Conservation (phyloP, 2,888 invertebrate species). For the Crioceris asparagi region DNA sequence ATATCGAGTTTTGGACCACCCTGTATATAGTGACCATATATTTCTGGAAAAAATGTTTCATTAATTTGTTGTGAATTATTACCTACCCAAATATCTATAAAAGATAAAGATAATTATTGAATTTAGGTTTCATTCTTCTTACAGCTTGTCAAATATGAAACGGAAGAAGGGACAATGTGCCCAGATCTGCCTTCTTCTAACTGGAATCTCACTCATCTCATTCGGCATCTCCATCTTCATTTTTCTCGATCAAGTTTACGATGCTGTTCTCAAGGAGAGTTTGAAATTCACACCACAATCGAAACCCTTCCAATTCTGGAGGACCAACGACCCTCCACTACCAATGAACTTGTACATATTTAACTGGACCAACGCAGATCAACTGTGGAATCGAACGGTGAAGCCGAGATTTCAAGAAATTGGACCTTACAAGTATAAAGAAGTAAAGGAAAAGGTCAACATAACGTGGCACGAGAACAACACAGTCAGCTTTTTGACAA, state of each 20-base stretch:
- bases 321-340: conserved; percentile 31
- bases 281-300: conserved; percentile 25
- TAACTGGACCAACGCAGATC: conserved; percentile 40
- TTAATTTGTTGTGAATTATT: no score
- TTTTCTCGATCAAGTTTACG: conserved; percentile 28
- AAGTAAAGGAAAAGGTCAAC: conserved; percentile 59
- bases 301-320: conserved; percentile 30
- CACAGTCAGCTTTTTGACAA: conserved; percentile 60
- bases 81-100: no score
- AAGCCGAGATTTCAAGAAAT: conserved; percentile 47
- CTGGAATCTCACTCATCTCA: conserved; percentile 26
- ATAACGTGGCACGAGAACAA: conserved; percentile 64
- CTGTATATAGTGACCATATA: no score
- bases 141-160: conserved; percentile 20
- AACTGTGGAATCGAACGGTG: conserved; percentile 40
- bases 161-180: conserved; percentile 20
- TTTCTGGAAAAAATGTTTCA: no score
- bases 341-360: conserved; percentile 32
- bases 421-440: conserved; percentile 55
- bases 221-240: conserved; percentile 27
- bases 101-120: no score
- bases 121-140: not conserved
- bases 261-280: conserved; percentile 24
- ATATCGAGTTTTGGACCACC: no score
- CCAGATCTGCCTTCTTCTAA: conserved; percentile 24